Percentiles rank a stretch among this genome's conserved stretches.
These are phyloP conservation scores for western clawed frog (Xenopus tropicalis) DNA, from an alignment of 2,113 vertebrate species.

Conservation along the genomic window DNA sequence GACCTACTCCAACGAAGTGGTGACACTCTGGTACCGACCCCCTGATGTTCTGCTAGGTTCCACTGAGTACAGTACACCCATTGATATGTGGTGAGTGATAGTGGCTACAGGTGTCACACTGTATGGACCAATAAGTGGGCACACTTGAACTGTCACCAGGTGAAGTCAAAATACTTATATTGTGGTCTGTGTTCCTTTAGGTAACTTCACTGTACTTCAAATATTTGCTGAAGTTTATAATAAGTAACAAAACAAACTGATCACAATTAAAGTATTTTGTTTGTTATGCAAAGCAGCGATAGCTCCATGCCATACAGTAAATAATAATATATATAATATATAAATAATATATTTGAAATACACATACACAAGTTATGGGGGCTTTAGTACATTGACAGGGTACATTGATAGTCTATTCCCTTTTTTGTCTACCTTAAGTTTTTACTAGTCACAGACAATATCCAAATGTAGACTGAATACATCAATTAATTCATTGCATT, in stretches of 20 bases:
- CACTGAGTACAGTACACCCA: slow-evolving; percentile 91
- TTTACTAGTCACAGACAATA: no score
- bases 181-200: background rate
- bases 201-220: background rate
- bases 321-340: no score
- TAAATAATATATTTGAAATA: no score
- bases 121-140: background rate
- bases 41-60: slow-evolving; percentile 92
- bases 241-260: no score
- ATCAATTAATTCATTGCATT: no score
- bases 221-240: background rate
- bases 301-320: background rate
- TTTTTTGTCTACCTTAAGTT: no score
- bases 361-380: no score
- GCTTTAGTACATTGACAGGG: no score
- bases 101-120: background rate
- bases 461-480: no score
- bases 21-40: slow-evolving; percentile 93
- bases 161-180: background rate
- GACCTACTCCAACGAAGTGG: slow-evolving; percentile 96
- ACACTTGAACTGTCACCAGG: background rate
- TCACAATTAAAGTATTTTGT: background rate
- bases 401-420: no score
- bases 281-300: background rate
- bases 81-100: slow-evolving; percentile 90